Percentiles rank a stretch among this genome's conserved stretches.
phyloP scores from a whole-genome alignment of 2,797 vertebrate genomes.

The Falco cherrug region DNA sequence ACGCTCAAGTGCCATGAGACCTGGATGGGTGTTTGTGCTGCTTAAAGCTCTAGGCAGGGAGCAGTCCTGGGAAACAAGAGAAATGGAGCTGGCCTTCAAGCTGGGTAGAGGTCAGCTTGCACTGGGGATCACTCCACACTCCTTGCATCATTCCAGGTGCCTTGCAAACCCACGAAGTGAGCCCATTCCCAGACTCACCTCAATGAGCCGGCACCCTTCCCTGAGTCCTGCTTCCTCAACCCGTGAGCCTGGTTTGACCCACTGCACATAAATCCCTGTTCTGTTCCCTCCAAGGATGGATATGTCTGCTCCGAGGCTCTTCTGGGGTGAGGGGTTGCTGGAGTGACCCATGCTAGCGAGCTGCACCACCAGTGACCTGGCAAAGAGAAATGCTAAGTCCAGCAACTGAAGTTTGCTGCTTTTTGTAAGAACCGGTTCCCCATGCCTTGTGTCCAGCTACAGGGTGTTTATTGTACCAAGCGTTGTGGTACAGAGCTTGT shows the following conservation, averaged over 20 bases:
- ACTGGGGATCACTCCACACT: background rate
- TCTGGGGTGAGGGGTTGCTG: slow-evolving; percentile 62
- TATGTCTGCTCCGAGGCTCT: slow-evolving; percentile 80
- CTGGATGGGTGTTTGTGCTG: background rate
- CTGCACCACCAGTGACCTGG: slow-evolving; percentile 76
- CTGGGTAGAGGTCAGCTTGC: background rate
- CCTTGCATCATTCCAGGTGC: background rate
- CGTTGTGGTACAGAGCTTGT: background rate
- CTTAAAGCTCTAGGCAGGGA: background rate
- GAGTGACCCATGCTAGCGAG: slow-evolving; percentile 67
- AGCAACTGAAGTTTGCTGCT: background rate
- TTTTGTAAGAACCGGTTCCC: background rate
- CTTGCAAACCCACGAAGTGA: background rate
- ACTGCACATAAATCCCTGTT: slow-evolving; percentile 84
- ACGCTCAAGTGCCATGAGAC: background rate
- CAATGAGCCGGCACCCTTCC: slow-evolving; percentile 49
- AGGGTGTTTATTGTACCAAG: background rate
- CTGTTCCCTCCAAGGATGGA: slow-evolving; percentile 85
- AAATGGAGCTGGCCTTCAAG: background rate
- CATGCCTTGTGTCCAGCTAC: background rate
- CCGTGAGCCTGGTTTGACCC: slow-evolving; percentile 34
- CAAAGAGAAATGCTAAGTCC: background rate
- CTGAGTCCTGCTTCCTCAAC: slow-evolving; percentile 19
- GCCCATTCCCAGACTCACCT: slow-evolving; percentile 31
- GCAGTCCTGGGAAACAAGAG: background rate